Base-by-base conservation (phyloP, 2,113 vertebrate genomes). In the Oceanites oceanicus region DNA sequence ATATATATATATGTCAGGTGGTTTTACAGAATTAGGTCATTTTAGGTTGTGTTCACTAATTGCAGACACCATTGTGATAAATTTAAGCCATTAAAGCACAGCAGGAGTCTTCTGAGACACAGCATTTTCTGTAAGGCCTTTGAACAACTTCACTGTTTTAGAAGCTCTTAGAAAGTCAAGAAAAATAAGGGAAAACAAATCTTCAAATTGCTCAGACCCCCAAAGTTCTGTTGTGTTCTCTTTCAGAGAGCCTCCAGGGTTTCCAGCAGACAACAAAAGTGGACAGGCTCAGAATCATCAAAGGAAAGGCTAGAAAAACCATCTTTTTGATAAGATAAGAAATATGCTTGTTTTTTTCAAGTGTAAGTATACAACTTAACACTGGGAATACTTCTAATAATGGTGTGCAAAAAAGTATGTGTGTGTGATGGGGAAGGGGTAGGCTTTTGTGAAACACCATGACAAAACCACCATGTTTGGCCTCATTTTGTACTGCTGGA, bases 1-100 rank as follows among this genome's bases (percentile, higher is more conserved):
- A 96, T 72, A 55, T 14, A 59, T 34, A 27, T 45, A 27, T 45
- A 47, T 73, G 50, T 95, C 70, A 94, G 83, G 71, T 10, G 17
- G 52, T 78, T 94, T 42, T 86, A 88, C 20, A 5, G n/a, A 97
- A 96, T 92, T 92, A 89, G 81, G 49, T 77, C 23, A 95, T 79
- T 95, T 97, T 89, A 68, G 58, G 88, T 82, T 83, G 45, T 66
- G 44, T 84, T 90, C 68, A 71, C 47, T 92, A 96, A 97, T 97
- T 97, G 83, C 27, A 89, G 55, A 86, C 38, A 88, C 38, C 63
- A 88, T 92, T 25, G n/a, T 96, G 94, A 94, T 96, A 97, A 86
- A 96, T 97, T 86, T 78, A 68, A 97, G 45, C 21, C 79, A 96
- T 96, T 98, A 96, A 95, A 96, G 65, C 92, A 94, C 94, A 97